A percentile compares a stretch with the other conserved stretches of the same genome.
Conservation (phyloP, 2,797 vertebrate genomes). For the Fistularia commersonii region DNA sequence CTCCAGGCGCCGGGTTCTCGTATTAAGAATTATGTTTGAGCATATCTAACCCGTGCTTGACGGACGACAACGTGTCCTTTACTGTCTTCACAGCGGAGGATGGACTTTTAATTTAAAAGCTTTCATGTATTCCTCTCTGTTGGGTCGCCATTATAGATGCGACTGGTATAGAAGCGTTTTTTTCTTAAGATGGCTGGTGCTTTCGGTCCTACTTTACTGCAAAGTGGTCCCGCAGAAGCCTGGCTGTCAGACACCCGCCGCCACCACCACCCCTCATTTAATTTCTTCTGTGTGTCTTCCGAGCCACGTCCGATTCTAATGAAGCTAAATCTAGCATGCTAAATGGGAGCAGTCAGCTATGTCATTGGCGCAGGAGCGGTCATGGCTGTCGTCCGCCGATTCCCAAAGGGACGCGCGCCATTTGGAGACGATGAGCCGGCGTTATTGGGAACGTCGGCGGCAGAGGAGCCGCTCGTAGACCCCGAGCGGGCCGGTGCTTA, state of each 20-base stretch:
- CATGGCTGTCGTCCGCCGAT: slow-evolving; percentile 58
- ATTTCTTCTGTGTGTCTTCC: slow-evolving; percentile 68
- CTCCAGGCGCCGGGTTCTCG: too few relatives aligned
- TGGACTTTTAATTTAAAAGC: slow-evolving; percentile 46
- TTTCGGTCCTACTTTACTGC: slow-evolving; percentile 41
- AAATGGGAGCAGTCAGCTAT: slow-evolving; percentile 82
- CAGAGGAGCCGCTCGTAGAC: slow-evolving; percentile 26
- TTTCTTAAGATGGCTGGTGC: slow-evolving; percentile 46
- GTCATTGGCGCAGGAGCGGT: slow-evolving; percentile 74
- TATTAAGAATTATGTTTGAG: too few relatives aligned
- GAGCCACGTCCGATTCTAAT: slow-evolving; percentile 74
- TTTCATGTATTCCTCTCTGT: slow-evolving; percentile 53
- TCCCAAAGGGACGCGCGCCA: slow-evolving; percentile 61
- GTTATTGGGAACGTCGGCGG: slow-evolving; percentile 42
- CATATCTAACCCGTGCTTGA: too few relatives aligned
- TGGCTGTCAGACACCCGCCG: slow-evolving; percentile 37
- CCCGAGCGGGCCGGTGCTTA: slow-evolving; percentile 23
- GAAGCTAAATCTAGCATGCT: slow-evolving; percentile 82
- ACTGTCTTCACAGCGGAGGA: too few relatives aligned
- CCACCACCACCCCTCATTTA: slow-evolving; percentile 70
- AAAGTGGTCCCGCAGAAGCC: slow-evolving; percentile 46
- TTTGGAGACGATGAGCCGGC: slow-evolving; percentile 47
- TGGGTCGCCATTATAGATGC: slow-evolving; percentile 40
- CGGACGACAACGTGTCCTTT: too few relatives aligned
- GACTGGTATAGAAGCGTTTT: slow-evolving; percentile 50